These are phyloP conservation scores for Syngnathus acus DNA, from an alignment of 2,797 vertebrate species.

Conservation along the genomic window DNA sequence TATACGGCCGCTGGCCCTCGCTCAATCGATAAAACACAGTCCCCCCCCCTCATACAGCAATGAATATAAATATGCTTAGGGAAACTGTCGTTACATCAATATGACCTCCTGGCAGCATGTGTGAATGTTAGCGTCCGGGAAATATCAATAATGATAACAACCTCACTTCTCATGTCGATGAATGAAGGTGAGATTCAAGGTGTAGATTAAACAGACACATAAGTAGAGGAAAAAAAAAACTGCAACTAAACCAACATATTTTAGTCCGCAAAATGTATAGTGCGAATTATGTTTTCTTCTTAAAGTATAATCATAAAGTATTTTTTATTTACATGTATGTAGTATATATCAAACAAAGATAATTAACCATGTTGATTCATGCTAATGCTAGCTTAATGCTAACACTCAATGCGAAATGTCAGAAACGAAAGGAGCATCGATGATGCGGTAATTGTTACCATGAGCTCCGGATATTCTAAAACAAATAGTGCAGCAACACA, in stretches of 20 bases:
- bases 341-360: neutral
- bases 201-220: neutral
- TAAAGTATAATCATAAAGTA: too few species aligned
- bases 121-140: neutral
- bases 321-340: too few species aligned
- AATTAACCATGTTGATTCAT: neutral
- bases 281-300: too few species aligned
- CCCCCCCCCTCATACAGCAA: constrained; percentile 7
- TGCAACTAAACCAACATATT: neutral
- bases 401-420: neutral
- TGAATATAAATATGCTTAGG: constrained; percentile 18
- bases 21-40: constrained; percentile 30
- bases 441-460: neutral
- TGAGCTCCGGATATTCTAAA: neutral
- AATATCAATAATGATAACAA: constrained; percentile 3
- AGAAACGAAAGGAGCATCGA: neutral
- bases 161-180: neutral
- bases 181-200: neutral
- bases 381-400: neutral
- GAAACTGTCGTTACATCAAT: constrained; percentile 19
- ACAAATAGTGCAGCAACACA: neutral
- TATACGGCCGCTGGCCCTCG: constrained; percentile 1
- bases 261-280: neutral
- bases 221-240: neutral
- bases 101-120: constrained; percentile 4